Base-by-base conservation (phyloP, 2,113 vertebrate species). In the Gulo gulo region DNA sequence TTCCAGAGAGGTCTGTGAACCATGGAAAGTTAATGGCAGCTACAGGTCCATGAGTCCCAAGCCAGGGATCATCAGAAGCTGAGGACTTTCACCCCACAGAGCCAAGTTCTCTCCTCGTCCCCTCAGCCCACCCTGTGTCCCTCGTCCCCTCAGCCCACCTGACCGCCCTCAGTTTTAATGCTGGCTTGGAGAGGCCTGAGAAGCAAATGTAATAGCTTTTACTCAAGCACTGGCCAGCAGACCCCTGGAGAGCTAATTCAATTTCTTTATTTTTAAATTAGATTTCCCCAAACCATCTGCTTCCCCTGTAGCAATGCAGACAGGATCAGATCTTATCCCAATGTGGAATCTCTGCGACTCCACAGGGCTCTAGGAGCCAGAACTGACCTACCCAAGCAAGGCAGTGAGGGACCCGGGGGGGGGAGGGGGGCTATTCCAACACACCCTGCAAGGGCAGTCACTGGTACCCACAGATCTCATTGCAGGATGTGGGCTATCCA, bases 231-330 rank as follows among this genome's bases (percentile, higher is more conserved):
- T 95, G 83, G 45, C 95, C 63, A 42, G 82, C 89, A 95, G 97
- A 80, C 34, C 76, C 89, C 84, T 55, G 29, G 69, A 95, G 45
- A 96, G 39, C 90, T 97, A 97, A 98, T 94, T 96, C 0, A 7
- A 92, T 98, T 97, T 93, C 91, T 96, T 76, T 73, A 50, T 39
- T 88, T 90, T 96, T 73, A 96, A 97, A 97, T 96, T 97, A 90
- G 87, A 97, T 98, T 98, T 97, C 55, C 74, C 74, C 76, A 95
- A 98, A 97, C 74, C 95, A 98, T 96, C 97, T 98, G 97, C 92
- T 96, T 94, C 79, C 74, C 91, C 31, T 95, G 45, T 80, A 94
- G 90, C 80, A 42, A 76, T 87, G 47, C 83, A 88, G 74, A n/a
- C 83, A 83, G 45, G 29, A 83, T 67, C 67, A 23, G 13, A 59